phyloP scores from a whole-genome alignment of 1,140 invertebrate genomes.

The Sycophila sp. region DNA sequence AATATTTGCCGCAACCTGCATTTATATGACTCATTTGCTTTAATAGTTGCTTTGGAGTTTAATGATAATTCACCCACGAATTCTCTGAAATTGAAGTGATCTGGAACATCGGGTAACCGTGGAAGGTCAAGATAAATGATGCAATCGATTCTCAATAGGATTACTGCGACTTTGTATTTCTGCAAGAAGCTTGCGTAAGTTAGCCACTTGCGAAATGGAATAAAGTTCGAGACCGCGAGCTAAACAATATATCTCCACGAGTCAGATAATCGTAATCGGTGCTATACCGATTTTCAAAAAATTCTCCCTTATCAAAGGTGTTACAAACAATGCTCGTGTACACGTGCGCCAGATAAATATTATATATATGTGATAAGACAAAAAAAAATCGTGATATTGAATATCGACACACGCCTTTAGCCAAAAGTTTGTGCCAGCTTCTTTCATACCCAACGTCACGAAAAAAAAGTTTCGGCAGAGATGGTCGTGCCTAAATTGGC shows the following conservation, averaged over 20 bases:
- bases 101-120: neutral
- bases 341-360: neutral
- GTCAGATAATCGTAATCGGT: neutral
- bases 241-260: neutral
- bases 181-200: neutral
- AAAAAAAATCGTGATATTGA: slow-evolving; percentile 17
- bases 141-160: slow-evolving; percentile 3
- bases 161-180: neutral
- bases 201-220: neutral
- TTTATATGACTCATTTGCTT: too few relatives aligned
- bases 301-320: too few relatives aligned
- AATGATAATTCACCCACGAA: too few relatives aligned
- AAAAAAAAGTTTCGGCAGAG: too few relatives aligned
- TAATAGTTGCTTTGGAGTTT: too few relatives aligned
- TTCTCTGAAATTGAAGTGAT: neutral
- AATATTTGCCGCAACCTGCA: too few relatives aligned
- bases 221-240: neutral
- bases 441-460: too few relatives aligned
- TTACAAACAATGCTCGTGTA: too few relatives aligned
- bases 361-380: too few relatives aligned
- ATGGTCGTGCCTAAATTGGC: too few relatives aligned
- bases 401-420: neutral
- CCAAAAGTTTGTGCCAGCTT: too few relatives aligned
- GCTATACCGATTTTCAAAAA: too few relatives aligned
- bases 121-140: slow-evolving; percentile 14